A percentile compares a stretch with the other conserved stretches of the same genome.
These are phyloP conservation scores for Intoshia linei DNA, from an alignment of 1,140 invertebrate genomes.

Conservation along the genomic window DNA sequence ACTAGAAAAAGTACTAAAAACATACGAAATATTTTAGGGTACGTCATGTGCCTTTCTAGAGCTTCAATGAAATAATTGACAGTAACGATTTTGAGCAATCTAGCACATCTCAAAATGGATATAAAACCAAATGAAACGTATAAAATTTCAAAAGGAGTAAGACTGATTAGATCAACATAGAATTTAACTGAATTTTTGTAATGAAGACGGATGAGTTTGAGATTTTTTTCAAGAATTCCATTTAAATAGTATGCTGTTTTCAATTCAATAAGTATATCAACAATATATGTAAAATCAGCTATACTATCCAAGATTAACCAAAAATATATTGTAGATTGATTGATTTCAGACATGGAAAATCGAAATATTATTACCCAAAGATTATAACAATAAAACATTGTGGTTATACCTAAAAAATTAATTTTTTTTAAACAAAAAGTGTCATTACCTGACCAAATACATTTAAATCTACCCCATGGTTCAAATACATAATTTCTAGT, in stretches of 20 bases:
- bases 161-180: constrained; percentile 86
- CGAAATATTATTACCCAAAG: constrained; percentile 80
- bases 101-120: constrained; percentile 70
- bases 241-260: constrained; percentile 64
- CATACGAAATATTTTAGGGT: constrained; percentile 90
- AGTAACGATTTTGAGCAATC: constrained; percentile 78
- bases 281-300: constrained; percentile 66
- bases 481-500: no score
- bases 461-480: no score
- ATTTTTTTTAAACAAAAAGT: no score
- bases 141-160: constrained; percentile 76
- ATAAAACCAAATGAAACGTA: constrained; percentile 90
- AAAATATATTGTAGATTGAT: constrained; percentile 38
- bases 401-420: no score
- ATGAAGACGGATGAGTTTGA: constrained; percentile 27
- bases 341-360: constrained; percentile 62
- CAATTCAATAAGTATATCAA: constrained; percentile 83
- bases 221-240: constrained; percentile 66
- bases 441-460: no score
- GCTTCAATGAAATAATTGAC: constrained; percentile 94
- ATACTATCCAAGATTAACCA: constrained; percentile 90
- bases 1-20: no score
- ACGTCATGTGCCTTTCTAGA: constrained; percentile 85
- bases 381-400: no score
- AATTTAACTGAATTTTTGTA: constrained; percentile 95